Evolutionary conservation across 53 echinoderm and acorn worm species (phyloP).

Genomic region (Crossaster papposus): DNA sequence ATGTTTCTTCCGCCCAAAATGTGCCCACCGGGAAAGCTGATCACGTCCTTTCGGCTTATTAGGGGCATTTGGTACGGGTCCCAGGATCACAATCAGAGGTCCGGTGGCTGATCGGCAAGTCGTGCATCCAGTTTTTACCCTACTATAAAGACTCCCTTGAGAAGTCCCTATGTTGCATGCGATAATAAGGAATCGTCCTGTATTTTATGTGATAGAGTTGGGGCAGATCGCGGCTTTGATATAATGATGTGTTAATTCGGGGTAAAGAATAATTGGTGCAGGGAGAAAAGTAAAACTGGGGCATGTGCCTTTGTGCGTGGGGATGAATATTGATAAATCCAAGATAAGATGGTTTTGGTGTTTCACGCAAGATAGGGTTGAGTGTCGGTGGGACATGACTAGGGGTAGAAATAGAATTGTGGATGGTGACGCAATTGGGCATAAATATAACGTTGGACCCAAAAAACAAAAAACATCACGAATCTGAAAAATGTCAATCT

Average conservation of each 20-base stretch:
- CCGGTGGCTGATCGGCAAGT: neutral
- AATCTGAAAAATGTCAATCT: no score
- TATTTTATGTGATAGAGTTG: neutral
- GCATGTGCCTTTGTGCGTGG: neutral
- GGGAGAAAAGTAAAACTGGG: neutral
- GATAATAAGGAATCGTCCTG: neutral
- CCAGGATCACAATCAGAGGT: neutral
- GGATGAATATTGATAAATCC: neutral
- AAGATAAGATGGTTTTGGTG: neutral
- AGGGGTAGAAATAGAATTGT: neutral
- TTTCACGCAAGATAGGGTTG: neutral
- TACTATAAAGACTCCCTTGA: neutral
- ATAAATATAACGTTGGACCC: no score
- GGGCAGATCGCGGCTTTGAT: neutral
- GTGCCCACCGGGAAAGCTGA: neutral
- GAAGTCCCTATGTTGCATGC: neutral
- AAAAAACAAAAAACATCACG: no score
- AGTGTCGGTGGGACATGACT: neutral
- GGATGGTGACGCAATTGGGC: no score
- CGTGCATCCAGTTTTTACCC: slow-evolving; percentile 3
- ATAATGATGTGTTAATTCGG: neutral
- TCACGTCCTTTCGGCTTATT: slow-evolving; percentile 6
- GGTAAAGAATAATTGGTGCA: neutral
- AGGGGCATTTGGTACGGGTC: neutral
- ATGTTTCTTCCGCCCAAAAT: neutral